Percentiles rank a stretch among this genome's conserved stretches.
Evolutionary conservation across 1,140 invertebrate genomes (phyloP).

Genomic region (Zaprionus inermis): DNA sequence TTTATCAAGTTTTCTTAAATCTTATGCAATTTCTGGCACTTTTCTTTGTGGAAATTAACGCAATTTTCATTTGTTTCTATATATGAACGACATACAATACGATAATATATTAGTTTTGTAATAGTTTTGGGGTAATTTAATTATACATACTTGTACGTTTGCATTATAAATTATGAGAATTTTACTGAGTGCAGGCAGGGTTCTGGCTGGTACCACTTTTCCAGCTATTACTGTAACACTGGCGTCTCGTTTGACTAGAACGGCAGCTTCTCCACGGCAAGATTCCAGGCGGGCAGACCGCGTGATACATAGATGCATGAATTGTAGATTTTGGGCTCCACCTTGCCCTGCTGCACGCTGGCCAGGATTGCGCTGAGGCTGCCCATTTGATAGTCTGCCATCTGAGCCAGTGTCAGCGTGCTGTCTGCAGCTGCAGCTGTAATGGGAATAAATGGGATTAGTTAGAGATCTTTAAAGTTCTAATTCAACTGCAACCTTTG

Average conservation of each 20-base stretch:
- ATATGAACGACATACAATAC: neutral
- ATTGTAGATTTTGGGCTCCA: conserved; percentile 68
- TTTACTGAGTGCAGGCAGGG: neutral
- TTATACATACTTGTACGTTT: neutral
- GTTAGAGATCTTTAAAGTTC: neutral
- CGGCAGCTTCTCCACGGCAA: conserved; percentile 59
- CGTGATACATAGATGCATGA: conserved; percentile 73
- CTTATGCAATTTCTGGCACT: conserved; percentile 27
- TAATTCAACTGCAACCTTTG: conserved; percentile 42
- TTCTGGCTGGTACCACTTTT: neutral
- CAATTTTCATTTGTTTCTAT: neutral
- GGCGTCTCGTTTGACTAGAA: conserved; percentile 24
- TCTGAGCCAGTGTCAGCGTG: conserved; percentile 17
- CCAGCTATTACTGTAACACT: neutral
- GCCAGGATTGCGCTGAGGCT: conserved; percentile 66
- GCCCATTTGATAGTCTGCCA: conserved; percentile 57
- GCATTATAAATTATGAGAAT: neutral
- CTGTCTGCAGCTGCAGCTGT: conserved; percentile 19
- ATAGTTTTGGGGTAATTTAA: neutral
- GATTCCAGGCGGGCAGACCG: conserved; percentile 78
- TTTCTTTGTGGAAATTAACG: neutral
- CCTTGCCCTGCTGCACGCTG: conserved; percentile 59
- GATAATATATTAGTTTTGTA: neutral
- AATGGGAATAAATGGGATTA: neutral
- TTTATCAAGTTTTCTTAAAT: conserved; percentile 13